Evolutionary conservation across 2,888 invertebrate species (phyloP).

Genomic region (Patella ulyssiponensis): DNA sequence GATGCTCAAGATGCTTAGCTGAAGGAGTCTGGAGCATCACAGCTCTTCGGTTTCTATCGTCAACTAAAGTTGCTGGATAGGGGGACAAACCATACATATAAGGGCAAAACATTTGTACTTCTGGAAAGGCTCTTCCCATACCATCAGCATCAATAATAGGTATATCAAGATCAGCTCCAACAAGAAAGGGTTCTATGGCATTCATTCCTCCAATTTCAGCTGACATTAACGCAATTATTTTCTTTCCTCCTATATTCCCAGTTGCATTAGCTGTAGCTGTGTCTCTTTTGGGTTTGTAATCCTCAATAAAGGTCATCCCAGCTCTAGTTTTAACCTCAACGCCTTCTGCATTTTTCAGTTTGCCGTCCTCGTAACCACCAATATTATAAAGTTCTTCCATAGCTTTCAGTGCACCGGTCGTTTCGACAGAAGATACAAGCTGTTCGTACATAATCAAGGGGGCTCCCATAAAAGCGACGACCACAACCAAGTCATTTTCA

Average conservation of each 20-base stretch:
- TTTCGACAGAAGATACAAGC: conserved; percentile 49
- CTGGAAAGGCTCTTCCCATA: conserved; percentile 69
- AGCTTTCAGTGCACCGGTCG: conserved; percentile 43
- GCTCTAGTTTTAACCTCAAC: conserved; percentile 41
- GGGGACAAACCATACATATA: conserved; percentile 55
- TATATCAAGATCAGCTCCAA: conserved; percentile 54
- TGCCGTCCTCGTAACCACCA: conserved; percentile 44
- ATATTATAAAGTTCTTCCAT: conserved; percentile 43
- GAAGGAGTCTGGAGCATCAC: conserved; percentile 50
- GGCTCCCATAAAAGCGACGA: conserved; percentile 61
- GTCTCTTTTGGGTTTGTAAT: conserved; percentile 39
- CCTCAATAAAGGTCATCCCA: conserved; percentile 48
- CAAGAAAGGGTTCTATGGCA: conserved; percentile 58
- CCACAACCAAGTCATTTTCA: conserved; percentile 45
- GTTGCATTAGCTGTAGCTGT: conserved; percentile 14
- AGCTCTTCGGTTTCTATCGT: conserved; percentile 53
- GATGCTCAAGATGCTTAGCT: conserved; percentile 57
- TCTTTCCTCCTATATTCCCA: conserved; percentile 19
- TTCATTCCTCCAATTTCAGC: conserved; percentile 67
- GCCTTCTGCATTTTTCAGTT: conserved; percentile 36
- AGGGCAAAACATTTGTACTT: conserved; percentile 61
- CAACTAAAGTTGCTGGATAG: conserved; percentile 55
- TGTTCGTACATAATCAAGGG: conserved; percentile 60
- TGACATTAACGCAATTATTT: conserved; percentile 52
- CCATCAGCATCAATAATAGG: conserved; percentile 65